Evolutionary conservation across 2,113 vertebrate species (phyloP).

Genomic region (Erythrocercus mccallii): DNA sequence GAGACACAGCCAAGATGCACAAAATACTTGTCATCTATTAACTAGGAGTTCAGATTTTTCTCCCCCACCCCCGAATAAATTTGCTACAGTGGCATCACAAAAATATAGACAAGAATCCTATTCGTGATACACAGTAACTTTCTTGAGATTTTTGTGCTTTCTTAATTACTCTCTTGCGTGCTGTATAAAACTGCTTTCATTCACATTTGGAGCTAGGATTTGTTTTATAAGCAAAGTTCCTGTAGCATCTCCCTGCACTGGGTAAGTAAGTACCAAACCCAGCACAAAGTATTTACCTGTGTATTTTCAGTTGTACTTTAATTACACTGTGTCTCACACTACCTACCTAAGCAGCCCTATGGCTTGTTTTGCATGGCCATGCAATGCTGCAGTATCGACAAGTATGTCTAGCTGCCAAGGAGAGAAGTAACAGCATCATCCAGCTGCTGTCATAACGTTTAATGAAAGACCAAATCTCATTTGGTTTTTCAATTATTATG

Average conservation of each 20-base stretch:
- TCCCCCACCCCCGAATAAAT: background rate
- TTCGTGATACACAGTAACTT: background rate
- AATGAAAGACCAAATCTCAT: constrained; percentile 17
- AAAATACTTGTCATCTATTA: background rate
- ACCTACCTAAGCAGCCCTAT: background rate
- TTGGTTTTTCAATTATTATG: background rate
- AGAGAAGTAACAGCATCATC: background rate
- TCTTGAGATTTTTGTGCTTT: background rate
- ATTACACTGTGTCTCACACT: background rate
- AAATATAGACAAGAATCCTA: background rate
- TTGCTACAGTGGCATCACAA: background rate
- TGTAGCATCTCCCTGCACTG: background rate
- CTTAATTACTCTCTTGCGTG: background rate
- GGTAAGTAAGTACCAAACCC: background rate
- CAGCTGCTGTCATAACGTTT: background rate
- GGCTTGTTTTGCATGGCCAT: background rate
- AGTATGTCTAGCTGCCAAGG: background rate
- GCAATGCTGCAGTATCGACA: background rate
- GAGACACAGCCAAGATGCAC: background rate
- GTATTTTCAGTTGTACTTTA: background rate
- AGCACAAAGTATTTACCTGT: background rate
- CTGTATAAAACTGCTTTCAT: background rate
- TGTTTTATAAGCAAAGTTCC: background rate
- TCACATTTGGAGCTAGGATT: background rate
- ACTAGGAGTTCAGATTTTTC: background rate